Evolutionary conservation across 1,140 invertebrate species (phyloP).

Genomic region (Drosophila cardini): DNA sequence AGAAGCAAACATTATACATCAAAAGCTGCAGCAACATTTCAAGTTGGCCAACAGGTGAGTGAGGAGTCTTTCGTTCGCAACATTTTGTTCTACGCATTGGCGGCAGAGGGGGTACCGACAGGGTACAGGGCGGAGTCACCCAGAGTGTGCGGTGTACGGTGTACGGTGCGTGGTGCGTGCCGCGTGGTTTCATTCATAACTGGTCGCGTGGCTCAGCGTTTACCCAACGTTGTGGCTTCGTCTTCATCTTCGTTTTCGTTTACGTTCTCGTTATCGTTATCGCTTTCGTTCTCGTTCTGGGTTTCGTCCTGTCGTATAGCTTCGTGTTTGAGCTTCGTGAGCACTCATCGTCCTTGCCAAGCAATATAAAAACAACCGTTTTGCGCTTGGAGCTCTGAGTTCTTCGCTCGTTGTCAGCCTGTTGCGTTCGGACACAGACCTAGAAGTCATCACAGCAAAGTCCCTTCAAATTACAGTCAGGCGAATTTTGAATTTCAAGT

Average conservation of each 20-base stretch:
- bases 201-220: constrained; percentile 44
- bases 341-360: constrained; percentile 41
- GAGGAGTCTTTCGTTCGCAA: constrained; percentile 28
- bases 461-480: constrained; percentile 14
- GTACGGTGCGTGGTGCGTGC: constrained; percentile 34
- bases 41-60: constrained; percentile 28
- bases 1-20: neutral
- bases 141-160: constrained; percentile 13
- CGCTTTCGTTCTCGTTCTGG: constrained; percentile 5
- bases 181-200: constrained; percentile 77
- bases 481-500: constrained; percentile 20
- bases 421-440: constrained; percentile 73
- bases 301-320: constrained; percentile 7
- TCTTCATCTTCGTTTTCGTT: constrained; percentile 36
- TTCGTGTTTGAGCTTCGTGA: constrained; percentile 51
- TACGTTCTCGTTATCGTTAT: constrained; percentile 3
- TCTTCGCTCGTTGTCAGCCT: constrained; percentile 81
- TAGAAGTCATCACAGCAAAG: constrained; percentile 27
- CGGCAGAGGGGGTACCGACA: constrained; percentile 4
- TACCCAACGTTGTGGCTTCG: constrained; percentile 27
- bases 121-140: constrained; percentile 16
- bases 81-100: constrained; percentile 2
- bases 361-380: constrained; percentile 80
- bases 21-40: constrained; percentile 55
- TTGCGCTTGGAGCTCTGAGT: constrained; percentile 70